Evolutionary conservation across 2,888 invertebrate genomes (phyloP).

Genomic region (Cenopis cana): DNA sequence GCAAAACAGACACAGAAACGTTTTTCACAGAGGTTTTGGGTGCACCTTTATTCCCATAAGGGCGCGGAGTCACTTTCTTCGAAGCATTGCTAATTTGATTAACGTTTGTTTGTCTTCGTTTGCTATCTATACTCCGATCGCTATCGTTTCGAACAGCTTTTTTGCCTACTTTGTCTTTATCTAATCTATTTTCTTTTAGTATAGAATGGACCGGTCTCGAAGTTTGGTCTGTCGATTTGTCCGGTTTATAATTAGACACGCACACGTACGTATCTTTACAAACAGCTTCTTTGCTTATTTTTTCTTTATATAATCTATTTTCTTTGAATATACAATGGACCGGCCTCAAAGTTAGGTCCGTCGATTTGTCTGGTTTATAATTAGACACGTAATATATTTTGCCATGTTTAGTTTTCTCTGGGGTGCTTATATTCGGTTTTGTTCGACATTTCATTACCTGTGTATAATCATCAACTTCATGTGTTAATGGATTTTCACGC

Average conservation of each 20-base stretch:
- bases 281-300: no score
- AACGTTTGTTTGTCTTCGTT: neutral
- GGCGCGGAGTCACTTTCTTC: neutral
- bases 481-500: neutral
- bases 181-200: neutral
- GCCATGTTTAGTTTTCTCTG: conserved; percentile 12
- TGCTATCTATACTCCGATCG: neutral
- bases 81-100: neutral
- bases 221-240: neutral
- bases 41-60: no score
- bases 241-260: no score
- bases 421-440: neutral
- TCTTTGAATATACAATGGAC: neutral
- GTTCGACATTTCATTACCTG: neutral
- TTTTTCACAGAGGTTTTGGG: neutral
- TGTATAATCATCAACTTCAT: neutral
- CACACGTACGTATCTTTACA: no score
- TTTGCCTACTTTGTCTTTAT: neutral
- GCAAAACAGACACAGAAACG: neutral
- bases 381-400: conserved; percentile 13
- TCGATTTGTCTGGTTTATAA: no score
- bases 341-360: neutral
- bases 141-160: neutral
- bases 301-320: neutral
- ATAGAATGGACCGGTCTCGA: neutral